Evolutionary conservation across 2,797 vertebrate species (phyloP).

Genomic region (Muraenolepis orangiensis): DNA sequence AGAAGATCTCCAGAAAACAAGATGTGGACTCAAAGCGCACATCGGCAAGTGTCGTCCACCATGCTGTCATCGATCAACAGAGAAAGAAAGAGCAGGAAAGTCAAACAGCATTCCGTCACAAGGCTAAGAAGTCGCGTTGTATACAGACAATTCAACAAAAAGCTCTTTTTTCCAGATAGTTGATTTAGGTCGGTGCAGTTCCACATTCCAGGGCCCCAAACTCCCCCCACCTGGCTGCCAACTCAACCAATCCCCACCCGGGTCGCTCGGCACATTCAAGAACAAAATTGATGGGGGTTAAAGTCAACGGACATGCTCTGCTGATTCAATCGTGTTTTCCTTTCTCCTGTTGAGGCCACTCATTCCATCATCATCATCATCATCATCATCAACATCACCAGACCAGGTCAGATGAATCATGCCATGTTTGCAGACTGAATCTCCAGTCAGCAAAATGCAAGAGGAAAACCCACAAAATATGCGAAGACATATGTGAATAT

Average conservation of each 20-base stretch:
- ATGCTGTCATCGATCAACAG: no score
- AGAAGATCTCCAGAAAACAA: not conserved
- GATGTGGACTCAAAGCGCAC: not conserved
- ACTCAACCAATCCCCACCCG: conserved; percentile 18
- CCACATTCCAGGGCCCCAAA: conserved; percentile 17
- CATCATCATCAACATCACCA: not conserved
- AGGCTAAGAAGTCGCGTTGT: not conserved
- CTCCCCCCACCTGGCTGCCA: conserved; percentile 5
- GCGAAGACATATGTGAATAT: conserved; percentile 52
- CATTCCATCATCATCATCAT: not conserved
- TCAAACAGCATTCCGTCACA: not conserved
- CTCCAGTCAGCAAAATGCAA: conserved; percentile 20
- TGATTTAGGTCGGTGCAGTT: conserved; percentile 40
- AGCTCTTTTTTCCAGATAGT: conserved; percentile 26
- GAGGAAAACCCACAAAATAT: conserved; percentile 76
- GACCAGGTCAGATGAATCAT: not conserved
- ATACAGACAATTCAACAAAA: not conserved
- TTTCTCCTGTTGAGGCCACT: not conserved
- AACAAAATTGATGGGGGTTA: conserved; percentile 32
- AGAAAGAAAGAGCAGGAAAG: not conserved
- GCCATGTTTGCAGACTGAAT: not conserved
- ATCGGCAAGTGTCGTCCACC: conserved; percentile 34
- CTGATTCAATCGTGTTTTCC: conserved; percentile 66
- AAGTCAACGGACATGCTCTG: conserved; percentile 52
- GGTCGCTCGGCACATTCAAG: conserved; percentile 53